Base-by-base conservation (phyloP, 1,140 invertebrate species). In the Brachystomella parvula region DNA sequence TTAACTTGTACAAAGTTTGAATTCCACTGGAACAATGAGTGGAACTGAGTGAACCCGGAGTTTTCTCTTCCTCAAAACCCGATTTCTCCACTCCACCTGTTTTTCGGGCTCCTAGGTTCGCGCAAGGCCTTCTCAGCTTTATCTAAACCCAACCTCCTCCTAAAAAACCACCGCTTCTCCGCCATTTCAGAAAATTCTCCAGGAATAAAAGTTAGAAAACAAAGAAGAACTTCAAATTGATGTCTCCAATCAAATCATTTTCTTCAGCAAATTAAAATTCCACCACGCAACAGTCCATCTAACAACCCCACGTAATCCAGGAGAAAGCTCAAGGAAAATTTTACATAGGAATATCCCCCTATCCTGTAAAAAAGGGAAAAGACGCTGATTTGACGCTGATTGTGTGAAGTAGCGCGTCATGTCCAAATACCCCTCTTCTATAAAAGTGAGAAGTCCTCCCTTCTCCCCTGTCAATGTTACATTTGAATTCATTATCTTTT, bases 121-220 rank as follows among this genome's bases (percentile, higher is more conserved):
- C 49, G 49, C 49, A 53, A 53, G 49, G 49, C 49, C 24, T 24
- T 53, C 49, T 6, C 6, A 6, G 12, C 49, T 17, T 39, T 6
- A 19, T 17, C 9, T 12, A 53, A 53, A 53, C 49, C 49, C 49
- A 53, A 53, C 49, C 49, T 53, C 49, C 49, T 53, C 49, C 12
- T 17, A 24, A 12, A 26, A 12, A 12, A 39, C 35, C 19, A 9
- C 35, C 35, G 19, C 35, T 19, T 17, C 49, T 53, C 49, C 49
- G 49, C 49, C 49, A 53, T 53, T 53, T 53, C 12, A 15, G 24
- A 26, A 26, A 24, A 15, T 6, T 17, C 12, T 53, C 49, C 9
- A 6, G 3, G 3, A 15, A 53, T 6, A 53, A 24, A 17, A 12
- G 35, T 19, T 9, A 19, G 19, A 39, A 39, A 39, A 9, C 35